phyloP scores from a whole-genome alignment of 2,888 invertebrate species.

The Drosophila recens region DNA sequence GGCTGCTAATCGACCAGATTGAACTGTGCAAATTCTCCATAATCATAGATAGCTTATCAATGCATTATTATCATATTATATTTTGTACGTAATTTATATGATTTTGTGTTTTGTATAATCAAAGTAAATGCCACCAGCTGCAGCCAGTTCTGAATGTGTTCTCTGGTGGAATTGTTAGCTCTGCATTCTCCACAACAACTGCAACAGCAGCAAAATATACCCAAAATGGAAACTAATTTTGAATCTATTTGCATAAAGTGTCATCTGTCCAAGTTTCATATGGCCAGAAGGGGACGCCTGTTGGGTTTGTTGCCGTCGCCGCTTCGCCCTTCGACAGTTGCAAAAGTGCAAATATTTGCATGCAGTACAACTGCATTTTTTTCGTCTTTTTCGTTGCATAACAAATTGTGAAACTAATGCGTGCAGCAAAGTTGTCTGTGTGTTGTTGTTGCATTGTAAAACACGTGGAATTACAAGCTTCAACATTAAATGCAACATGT shows the following conservation, averaged over 20 bases:
- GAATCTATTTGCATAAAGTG: constrained; percentile 82
- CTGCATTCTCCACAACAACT: constrained; percentile 10
- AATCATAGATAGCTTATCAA: background rate
- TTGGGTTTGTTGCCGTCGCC: constrained; percentile 12
- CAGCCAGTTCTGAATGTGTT: background rate
- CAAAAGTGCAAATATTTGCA: constrained; percentile 67
- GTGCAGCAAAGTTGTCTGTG: constrained; percentile 31
- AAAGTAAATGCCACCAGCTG: constrained; percentile 38
- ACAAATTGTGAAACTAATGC: constrained; percentile 60
- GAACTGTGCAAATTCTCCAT: background rate
- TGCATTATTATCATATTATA: constrained; percentile 12
- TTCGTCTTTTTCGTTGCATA: constrained; percentile 35
- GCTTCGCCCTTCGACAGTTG: constrained; percentile 29
- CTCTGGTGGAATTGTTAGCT: constrained; percentile 1
- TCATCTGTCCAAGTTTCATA: constrained; percentile 71
- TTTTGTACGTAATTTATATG: constrained; percentile 4
- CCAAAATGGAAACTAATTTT: constrained; percentile 81
- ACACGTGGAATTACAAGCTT: constrained; percentile 65
- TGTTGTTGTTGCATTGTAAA: constrained; percentile 55
- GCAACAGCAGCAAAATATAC: constrained; percentile 1
- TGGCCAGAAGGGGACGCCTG: constrained; percentile 31
- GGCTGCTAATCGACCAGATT: constrained; percentile 8
- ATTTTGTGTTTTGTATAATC: constrained; percentile 32
- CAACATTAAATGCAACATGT: constrained; percentile 65
- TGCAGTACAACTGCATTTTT: constrained; percentile 30